Evolutionary conservation across 2,888 invertebrate genomes (phyloP).

Genomic region (Argyresthia goedartella): DNA sequence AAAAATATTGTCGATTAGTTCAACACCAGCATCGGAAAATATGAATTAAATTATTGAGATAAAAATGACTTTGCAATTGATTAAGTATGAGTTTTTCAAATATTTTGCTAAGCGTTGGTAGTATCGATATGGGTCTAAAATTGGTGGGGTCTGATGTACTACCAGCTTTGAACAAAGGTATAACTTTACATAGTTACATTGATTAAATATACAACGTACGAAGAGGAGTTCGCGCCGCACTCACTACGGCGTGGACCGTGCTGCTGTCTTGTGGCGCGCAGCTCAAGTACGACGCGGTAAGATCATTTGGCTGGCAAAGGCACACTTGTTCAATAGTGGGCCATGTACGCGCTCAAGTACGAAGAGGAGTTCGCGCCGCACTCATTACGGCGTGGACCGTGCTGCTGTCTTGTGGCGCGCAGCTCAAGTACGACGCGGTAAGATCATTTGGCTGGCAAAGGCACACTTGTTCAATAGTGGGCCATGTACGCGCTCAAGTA

Average conservation of each 20-base stretch:
- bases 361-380: constrained; percentile 96
- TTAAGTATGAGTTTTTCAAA: no score
- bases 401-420: constrained; percentile 85
- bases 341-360: constrained; percentile 96
- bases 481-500: neutral
- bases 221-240: constrained; percentile 94
- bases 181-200: no score
- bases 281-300: constrained; percentile 91
- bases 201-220: no score
- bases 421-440: constrained; percentile 93
- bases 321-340: constrained; percentile 18
- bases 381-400: constrained; percentile 95
- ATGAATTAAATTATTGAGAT: no score
- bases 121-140: no score
- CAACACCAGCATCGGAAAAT: no score
- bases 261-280: constrained; percentile 87
- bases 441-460: constrained; percentile 19
- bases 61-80: no score
- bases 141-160: no score
- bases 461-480: neutral
- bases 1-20: no score
- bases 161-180: no score
- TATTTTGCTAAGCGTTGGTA: no score
- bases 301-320: constrained; percentile 13
- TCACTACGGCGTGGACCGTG: constrained; percentile 94